These are phyloP conservation scores for Andrena camellia DNA, from an alignment of 2,888 invertebrate species.

Conservation along the genomic window DNA sequence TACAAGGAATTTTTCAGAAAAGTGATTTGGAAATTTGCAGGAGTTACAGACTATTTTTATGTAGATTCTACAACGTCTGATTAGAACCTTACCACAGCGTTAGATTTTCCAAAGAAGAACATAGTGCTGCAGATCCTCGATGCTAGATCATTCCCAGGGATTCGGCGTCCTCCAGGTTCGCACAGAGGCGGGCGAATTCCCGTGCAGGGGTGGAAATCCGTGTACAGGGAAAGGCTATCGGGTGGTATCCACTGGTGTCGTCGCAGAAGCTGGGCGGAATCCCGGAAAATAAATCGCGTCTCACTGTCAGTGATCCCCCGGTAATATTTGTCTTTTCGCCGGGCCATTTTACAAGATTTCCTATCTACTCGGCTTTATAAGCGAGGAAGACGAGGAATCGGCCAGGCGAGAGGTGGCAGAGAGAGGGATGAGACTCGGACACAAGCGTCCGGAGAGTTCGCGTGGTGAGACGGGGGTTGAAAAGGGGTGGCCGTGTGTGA, in stretches of 20 bases:
- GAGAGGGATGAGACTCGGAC: slow-evolving; percentile 58
- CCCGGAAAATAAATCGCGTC: slow-evolving; percentile 76
- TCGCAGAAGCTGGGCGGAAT: slow-evolving; percentile 56
- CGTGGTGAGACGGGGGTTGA: slow-evolving; percentile 50
- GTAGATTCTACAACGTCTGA: too few species aligned
- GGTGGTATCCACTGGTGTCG: slow-evolving; percentile 54
- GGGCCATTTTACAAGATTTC: slow-evolving; percentile 82
- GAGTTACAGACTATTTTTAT: too few species aligned
- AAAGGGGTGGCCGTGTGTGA: slow-evolving; percentile 50
- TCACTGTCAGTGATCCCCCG: slow-evolving; percentile 74
- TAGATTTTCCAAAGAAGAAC: too few species aligned
- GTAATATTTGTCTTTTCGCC: slow-evolving; percentile 81
- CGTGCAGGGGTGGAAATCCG: slow-evolving; percentile 33
- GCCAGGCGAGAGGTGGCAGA: slow-evolving; percentile 54
- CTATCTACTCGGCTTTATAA: slow-evolving; percentile 78
- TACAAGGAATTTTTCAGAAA: too few species aligned
- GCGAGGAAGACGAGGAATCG: slow-evolving; percentile 70
- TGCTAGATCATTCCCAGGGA: background rate
- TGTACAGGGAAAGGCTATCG: slow-evolving; percentile 54
- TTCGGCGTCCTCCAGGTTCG: background rate
- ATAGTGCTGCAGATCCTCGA: too few species aligned
- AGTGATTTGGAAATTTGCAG: too few species aligned
- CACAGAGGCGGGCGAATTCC: slow-evolving; percentile 11
- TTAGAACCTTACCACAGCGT: too few species aligned
- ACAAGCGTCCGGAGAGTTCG: slow-evolving; percentile 42